phyloP scores from a whole-genome alignment of 2,888 invertebrate genomes.

The Boloria selene region DNA sequence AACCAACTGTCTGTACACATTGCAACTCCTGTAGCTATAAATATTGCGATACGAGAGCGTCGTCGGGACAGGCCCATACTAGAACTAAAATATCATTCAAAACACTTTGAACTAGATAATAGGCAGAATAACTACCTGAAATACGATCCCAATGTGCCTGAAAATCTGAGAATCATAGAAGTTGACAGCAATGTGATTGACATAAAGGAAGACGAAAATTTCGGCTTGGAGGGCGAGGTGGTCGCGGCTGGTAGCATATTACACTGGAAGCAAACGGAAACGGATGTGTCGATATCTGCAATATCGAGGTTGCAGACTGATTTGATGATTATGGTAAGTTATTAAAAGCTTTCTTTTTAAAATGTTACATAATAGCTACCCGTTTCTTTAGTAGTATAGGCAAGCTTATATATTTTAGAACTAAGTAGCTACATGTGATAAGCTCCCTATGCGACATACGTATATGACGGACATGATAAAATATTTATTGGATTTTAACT shows the following conservation, averaged over 20 bases:
- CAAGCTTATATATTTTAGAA: no score
- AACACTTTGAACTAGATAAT: slow-evolving; percentile 57
- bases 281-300: slow-evolving; percentile 63
- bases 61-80: slow-evolving; percentile 65
- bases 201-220: slow-evolving; percentile 60
- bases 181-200: slow-evolving; percentile 71
- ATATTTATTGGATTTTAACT: no score
- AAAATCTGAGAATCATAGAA: slow-evolving; percentile 73
- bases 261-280: slow-evolving; percentile 64
- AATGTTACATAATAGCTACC: background rate
- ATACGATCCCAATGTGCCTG: slow-evolving; percentile 71
- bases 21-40: slow-evolving; percentile 60
- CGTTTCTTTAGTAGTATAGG: no score
- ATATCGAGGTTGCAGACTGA: slow-evolving; percentile 66
- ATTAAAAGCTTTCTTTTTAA: background rate
- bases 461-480: no score
- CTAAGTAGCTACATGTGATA: no score
- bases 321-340: slow-evolving; percentile 72
- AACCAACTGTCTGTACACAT: slow-evolving; percentile 68
- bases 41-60: slow-evolving; percentile 65
- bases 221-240: slow-evolving; percentile 62
- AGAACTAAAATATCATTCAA: slow-evolving; percentile 62
- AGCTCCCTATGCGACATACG: no score
- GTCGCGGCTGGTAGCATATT: slow-evolving; percentile 67
- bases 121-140: slow-evolving; percentile 67